A percentile compares a stretch with the other conserved stretches of the same genome.
phyloP scores from a whole-genome alignment of 2,888 invertebrate species.

The Clostera curtula region DNA sequence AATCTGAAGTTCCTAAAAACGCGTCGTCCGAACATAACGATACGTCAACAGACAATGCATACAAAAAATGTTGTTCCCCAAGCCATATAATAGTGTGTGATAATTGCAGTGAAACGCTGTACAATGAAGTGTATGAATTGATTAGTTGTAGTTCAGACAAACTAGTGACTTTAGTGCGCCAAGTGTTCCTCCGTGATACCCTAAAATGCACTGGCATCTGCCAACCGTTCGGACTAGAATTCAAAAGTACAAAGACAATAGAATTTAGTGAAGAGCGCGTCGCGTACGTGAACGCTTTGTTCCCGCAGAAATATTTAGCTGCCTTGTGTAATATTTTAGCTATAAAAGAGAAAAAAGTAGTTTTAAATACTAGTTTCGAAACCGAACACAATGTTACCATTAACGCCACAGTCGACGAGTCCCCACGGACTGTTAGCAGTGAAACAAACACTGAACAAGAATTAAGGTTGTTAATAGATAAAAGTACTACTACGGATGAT shows the following conservation, averaged over 20 bases:
- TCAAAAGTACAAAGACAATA: slow-evolving; percentile 72
- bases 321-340: slow-evolving; percentile 87
- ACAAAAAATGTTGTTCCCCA: slow-evolving; percentile 80
- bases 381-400: slow-evolving; percentile 64
- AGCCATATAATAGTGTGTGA: slow-evolving; percentile 83
- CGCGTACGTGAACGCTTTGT: slow-evolving; percentile 77
- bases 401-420: slow-evolving; percentile 58
- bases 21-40: slow-evolving; percentile 67
- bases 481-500: slow-evolving; percentile 44
- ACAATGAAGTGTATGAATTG: slow-evolving; percentile 81
- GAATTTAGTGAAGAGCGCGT: slow-evolving; percentile 64
- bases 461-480: slow-evolving; percentile 46
- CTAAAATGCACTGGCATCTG: slow-evolving; percentile 77
- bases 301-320: slow-evolving; percentile 80
- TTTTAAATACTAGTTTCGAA: slow-evolving; percentile 77
- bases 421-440: slow-evolving; percentile 39
- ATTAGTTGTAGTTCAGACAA: slow-evolving; percentile 81
- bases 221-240: slow-evolving; percentile 76
- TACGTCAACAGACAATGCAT: slow-evolving; percentile 53
- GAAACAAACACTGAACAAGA: slow-evolving; percentile 54
- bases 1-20: slow-evolving; percentile 79
- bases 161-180: slow-evolving; percentile 75
- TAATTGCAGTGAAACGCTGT: slow-evolving; percentile 82
- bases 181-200: slow-evolving; percentile 76
- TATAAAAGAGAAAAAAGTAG: slow-evolving; percentile 78